Base-by-base conservation (phyloP, 2,113 vertebrate species). In the Martes martes region DNA sequence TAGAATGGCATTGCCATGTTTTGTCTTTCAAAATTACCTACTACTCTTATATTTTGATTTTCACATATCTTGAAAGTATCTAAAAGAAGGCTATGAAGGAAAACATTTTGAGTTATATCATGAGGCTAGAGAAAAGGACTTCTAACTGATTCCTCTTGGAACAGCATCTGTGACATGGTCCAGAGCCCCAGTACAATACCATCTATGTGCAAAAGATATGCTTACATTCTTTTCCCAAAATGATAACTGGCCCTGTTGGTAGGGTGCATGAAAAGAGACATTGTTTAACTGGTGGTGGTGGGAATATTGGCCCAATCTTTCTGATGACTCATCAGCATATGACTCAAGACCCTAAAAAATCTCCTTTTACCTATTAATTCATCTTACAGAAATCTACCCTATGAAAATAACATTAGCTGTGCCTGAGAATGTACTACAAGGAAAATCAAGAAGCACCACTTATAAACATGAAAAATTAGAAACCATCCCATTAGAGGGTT, bases 11-110 rank as follows among this genome's bases (percentile, higher is more conserved):
- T 52, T 73, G n/a, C 39, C 50, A 74, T 21, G 19, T 61, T 96
- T 94, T 96, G 63, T 91, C 15, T 94, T 88, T 61, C 82, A 65
- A 81, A 96, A 89, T 65, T 87, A 47, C 1, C 52, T 82, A 39
- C 11, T 23, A 33, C 39, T 91, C 88, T 90, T 19, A 47, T 39
- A 59, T 23, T 90, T 94, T 95, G 14, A 92, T 57, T 96, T 94
- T 92, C 92, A 47, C 31, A 82, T 71, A 36, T 26, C 63, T 92
- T 85, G 18, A 33, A 85, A 67, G 28, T 31, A 63, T 52, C 11
- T 61, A 61, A 61, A 61, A 80, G 1, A 76, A 18, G 63, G 65
- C 42, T 79, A 78, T 82, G 57, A 82, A 3, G 52, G n/a, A 57
- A 76, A 95, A 93, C 2, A 14, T 78, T 86, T 90, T 82, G n/a